A percentile compares a stretch with the other conserved stretches of the same genome.
Evolutionary conservation across 2,797 vertebrate genomes (phyloP).

Genomic region (Pagetopsis macropterus): DNA sequence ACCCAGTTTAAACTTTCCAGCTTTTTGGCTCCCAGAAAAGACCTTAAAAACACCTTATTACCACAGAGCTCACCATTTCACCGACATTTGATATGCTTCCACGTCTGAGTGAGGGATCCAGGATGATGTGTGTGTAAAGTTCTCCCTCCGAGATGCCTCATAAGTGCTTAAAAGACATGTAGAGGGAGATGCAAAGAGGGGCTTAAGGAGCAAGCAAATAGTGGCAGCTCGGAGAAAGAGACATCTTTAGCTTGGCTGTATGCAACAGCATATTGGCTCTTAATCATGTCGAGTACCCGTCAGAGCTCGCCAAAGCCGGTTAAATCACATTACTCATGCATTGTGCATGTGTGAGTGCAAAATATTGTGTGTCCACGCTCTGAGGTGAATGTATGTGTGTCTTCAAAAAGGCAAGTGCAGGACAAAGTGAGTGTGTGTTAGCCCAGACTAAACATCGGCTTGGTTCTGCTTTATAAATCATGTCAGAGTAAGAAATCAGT

Average conservation of each 20-base stretch:
- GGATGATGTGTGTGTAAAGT: conserved; percentile 70
- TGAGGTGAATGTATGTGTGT: conserved; percentile 10
- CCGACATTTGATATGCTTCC: conserved; percentile 79
- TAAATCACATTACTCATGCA: conserved; percentile 85
- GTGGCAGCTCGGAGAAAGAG: conserved; percentile 73
- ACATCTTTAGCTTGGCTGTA: conserved; percentile 79
- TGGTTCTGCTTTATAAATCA: conserved; percentile 49
- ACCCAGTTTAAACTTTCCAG: conserved; percentile 74
- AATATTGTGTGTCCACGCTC: conserved; percentile 34
- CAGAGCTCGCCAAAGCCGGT: conserved; percentile 82
- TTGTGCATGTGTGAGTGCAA: conserved; percentile 60
- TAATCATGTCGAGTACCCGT: conserved; percentile 83
- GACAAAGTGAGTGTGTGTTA: conserved; percentile 43
- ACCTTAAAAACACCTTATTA: conserved; percentile 79
- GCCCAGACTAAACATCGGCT: conserved; percentile 46
- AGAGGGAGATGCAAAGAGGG: conserved; percentile 79
- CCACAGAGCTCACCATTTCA: conserved; percentile 67
- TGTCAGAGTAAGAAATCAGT: conserved; percentile 17
- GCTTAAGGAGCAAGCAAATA: conserved; percentile 82
- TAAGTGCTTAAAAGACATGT: conserved; percentile 82
- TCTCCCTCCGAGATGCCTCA: conserved; percentile 72
- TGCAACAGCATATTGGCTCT: conserved; percentile 74
- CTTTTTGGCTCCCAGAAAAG: conserved; percentile 61
- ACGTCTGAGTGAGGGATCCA: conserved; percentile 74
- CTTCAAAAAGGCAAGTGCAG: conserved; percentile 47